phyloP scores from a whole-genome alignment of 2,797 vertebrate species.

The Microcaecilia unicolor region DNA sequence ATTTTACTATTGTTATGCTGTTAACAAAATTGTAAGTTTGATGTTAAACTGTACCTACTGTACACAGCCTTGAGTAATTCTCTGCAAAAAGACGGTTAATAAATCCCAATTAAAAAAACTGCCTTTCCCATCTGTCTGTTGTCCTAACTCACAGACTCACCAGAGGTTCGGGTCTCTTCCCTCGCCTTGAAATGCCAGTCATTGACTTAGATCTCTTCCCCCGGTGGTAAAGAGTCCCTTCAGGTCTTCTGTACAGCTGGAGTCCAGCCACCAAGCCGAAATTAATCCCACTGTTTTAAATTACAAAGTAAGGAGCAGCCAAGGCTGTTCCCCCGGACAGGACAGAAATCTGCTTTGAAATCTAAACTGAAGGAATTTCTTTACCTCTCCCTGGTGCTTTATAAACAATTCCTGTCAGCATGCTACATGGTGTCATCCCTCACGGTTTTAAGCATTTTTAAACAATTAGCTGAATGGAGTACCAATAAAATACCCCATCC shows the following conservation, averaged over 20 bases:
- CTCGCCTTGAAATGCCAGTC: conserved; percentile 2
- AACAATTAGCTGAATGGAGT: too few species aligned
- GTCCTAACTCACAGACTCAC: too few species aligned
- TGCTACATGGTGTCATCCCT: background rate
- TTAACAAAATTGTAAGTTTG: too few species aligned
- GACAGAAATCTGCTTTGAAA: conserved; percentile 32
- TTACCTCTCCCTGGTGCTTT: conserved; percentile 7
- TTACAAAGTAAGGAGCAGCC: conserved; percentile 30
- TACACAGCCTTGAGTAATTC: too few species aligned
- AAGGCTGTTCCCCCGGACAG: conserved; percentile 11
- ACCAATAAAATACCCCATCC: too few species aligned
- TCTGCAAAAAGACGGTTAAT: too few species aligned
- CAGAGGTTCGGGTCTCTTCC: background rate
- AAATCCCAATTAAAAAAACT: background rate
- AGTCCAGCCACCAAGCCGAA: too few species aligned
- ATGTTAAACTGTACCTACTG: too few species aligned
- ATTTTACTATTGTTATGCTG: too few species aligned
- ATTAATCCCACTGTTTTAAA: conserved; percentile 29
- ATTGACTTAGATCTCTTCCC: too few species aligned
- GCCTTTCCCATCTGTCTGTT: background rate
- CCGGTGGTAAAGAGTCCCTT: background rate
- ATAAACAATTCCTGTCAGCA: background rate
- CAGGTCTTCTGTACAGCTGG: conserved; percentile 9
- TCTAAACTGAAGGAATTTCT: conserved; percentile 11
- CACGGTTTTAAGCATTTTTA: too few species aligned